These are phyloP conservation scores for Pegoplata infirma DNA, from an alignment of 2,888 invertebrate genomes.

Conservation along the genomic window DNA sequence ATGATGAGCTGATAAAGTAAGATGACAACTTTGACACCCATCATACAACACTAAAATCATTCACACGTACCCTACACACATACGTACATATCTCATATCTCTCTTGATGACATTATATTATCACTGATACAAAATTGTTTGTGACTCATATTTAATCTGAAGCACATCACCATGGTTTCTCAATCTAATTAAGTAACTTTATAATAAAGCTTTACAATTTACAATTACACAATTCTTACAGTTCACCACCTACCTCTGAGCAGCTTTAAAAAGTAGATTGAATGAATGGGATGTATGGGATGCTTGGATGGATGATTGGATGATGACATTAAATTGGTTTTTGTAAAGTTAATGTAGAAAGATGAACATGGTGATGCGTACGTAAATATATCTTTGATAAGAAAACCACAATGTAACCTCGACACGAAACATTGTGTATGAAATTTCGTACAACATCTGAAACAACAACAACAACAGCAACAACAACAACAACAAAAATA, in stretches of 20 bases:
- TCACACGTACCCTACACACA: too few species aligned
- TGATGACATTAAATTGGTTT: constrained; percentile 33
- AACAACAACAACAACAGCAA: neutral
- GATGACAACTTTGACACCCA: too few species aligned
- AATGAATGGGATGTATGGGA: too few species aligned
- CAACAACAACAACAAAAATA: neutral
- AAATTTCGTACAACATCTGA: neutral
- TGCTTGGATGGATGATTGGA: neutral
- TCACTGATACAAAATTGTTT: constrained; percentile 12
- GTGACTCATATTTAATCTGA: constrained; percentile 20
- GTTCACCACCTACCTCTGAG: neutral
- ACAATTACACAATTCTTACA: constrained; percentile 19
- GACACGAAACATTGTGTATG: neutral
- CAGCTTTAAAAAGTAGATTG: too few species aligned
- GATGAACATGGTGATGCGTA: too few species aligned
- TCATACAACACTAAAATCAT: too few species aligned
- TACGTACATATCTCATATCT: too few species aligned
- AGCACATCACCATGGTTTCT: constrained; percentile 57
- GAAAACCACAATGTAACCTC: constrained; percentile 4
- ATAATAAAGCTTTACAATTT: constrained; percentile 34
- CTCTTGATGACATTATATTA: too few species aligned
- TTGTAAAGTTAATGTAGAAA: constrained; percentile 16
- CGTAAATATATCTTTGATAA: constrained; percentile 27
- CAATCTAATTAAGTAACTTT: constrained; percentile 65
- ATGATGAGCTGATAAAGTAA: neutral